Evolutionary conservation across 2,797 vertebrate species (phyloP).

Genomic region (Scyliorhinus canicula): DNA sequence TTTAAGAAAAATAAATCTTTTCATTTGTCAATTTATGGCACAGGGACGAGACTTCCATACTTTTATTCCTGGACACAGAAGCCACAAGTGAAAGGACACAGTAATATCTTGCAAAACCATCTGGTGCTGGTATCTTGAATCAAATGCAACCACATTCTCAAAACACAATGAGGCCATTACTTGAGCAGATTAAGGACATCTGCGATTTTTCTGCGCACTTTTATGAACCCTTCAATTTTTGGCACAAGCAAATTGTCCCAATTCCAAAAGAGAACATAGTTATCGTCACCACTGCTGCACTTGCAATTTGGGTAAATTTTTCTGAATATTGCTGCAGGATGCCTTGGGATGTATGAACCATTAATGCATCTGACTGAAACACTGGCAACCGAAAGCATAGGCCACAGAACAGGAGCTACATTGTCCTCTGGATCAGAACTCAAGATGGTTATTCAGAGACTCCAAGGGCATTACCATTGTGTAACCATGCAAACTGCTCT

Average conservation of each 20-base stretch:
- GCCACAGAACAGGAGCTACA: background rate
- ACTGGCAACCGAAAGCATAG: background rate
- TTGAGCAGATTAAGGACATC: background rate
- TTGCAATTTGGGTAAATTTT: background rate
- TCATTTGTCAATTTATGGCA: background rate
- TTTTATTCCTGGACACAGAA: background rate
- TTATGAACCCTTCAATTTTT: constrained; percentile 3
- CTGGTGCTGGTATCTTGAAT: background rate
- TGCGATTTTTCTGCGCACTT: background rate
- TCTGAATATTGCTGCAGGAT: background rate
- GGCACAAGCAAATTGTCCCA: background rate
- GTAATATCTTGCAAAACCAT: background rate
- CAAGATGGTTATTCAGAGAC: background rate
- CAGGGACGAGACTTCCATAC: background rate
- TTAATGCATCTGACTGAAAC: constrained; percentile 5
- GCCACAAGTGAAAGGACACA: constrained; percentile 20
- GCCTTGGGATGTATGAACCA: background rate
- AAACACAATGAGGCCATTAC: background rate
- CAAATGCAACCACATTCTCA: background rate
- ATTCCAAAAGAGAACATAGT: background rate
- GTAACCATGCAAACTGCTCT: background rate
- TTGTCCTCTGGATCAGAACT: background rate
- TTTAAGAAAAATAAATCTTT: background rate
- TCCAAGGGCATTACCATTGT: background rate
- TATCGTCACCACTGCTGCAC: background rate